Evolutionary conservation across 2,888 invertebrate genomes (phyloP).

Genomic region (Diadegma fenestrale): DNA sequence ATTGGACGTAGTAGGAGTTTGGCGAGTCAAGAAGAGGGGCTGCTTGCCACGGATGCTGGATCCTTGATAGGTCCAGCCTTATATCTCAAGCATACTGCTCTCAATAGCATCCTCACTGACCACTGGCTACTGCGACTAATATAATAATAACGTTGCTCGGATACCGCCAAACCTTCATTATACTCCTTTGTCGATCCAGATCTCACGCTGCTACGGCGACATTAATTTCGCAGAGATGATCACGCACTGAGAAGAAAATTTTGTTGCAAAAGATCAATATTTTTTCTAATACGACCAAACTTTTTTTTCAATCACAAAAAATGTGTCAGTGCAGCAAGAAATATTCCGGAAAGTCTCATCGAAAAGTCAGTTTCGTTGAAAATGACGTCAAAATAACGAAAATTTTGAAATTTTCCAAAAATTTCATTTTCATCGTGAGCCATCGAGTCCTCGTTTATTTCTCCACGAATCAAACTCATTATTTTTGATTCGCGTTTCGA

Average conservation of each 20-base stretch:
- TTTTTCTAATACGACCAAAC: too few species aligned
- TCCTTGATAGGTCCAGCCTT: slow-evolving; percentile 47
- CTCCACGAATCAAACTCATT: background rate
- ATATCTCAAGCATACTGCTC: slow-evolving; percentile 30
- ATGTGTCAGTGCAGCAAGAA: too few species aligned
- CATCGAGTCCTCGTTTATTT: background rate
- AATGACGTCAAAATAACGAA: too few species aligned
- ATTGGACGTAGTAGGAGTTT: slow-evolving; percentile 36
- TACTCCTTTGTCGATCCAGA: slow-evolving; percentile 19
- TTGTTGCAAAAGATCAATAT: too few species aligned
- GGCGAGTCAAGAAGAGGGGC: slow-evolving; percentile 60
- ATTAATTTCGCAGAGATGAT: background rate
- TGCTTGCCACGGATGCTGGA: slow-evolving; percentile 40
- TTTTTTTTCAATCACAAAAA: too few species aligned
- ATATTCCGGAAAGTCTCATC: too few species aligned
- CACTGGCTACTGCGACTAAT: slow-evolving; percentile 53
- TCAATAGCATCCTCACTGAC: slow-evolving; percentile 53
- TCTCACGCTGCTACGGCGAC: background rate
- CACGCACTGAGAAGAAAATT: too few species aligned
- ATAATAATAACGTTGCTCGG: slow-evolving; percentile 39
- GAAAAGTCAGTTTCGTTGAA: too few species aligned
- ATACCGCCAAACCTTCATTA: slow-evolving; percentile 28
- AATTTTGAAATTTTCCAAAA: too few species aligned
- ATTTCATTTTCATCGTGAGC: too few species aligned
- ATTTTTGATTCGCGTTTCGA: background rate